Evolutionary conservation across 2,888 invertebrate genomes (phyloP).

Genomic region (Amblyjoppa proteus): DNA sequence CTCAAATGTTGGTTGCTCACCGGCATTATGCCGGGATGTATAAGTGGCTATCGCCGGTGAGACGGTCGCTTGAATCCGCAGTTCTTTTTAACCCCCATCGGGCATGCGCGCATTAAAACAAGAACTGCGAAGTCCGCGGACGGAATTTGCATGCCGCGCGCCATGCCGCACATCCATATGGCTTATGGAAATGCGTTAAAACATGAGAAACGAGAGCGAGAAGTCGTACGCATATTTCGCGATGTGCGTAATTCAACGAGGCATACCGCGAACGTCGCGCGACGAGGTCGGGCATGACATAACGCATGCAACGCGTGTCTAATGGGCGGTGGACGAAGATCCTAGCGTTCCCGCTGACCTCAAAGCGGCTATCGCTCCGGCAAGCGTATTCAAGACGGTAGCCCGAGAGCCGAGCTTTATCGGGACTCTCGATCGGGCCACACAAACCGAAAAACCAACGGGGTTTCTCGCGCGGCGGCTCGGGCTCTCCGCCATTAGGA

Average conservation of each 20-base stretch:
- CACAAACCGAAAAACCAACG: constrained; percentile 52
- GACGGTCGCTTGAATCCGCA: not conserved
- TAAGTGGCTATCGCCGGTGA: constrained; percentile 2
- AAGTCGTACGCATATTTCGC: constrained; percentile 16
- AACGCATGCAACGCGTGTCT: not conserved
- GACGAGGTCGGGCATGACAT: not conserved
- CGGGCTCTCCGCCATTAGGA: not conserved
- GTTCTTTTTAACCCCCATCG: not conserved
- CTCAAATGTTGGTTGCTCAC: not conserved
- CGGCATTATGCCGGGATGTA: not conserved
- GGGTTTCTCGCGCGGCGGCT: not conserved
- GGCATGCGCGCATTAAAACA: not conserved
- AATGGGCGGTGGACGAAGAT: not conserved
- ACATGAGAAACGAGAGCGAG: constrained; percentile 50
- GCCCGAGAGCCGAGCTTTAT: constrained; percentile 60
- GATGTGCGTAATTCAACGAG: not conserved
- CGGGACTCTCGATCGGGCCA: constrained; percentile 68
- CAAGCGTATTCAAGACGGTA: constrained; percentile 64
- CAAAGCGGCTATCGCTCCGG: not conserved
- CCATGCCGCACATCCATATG: constrained; percentile 26
- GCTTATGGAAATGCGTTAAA: constrained; percentile 52
- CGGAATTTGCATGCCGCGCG: constrained; percentile 32
- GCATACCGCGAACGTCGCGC: not conserved
- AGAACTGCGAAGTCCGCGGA: constrained; percentile 12
- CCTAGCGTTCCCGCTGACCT: constrained; percentile 43